Evolutionary conservation across 53 echinoderm and acorn worm species (phyloP), one percentile per base, ranked within the genome.

Genomic region (Pentamera pediparva): DNA sequence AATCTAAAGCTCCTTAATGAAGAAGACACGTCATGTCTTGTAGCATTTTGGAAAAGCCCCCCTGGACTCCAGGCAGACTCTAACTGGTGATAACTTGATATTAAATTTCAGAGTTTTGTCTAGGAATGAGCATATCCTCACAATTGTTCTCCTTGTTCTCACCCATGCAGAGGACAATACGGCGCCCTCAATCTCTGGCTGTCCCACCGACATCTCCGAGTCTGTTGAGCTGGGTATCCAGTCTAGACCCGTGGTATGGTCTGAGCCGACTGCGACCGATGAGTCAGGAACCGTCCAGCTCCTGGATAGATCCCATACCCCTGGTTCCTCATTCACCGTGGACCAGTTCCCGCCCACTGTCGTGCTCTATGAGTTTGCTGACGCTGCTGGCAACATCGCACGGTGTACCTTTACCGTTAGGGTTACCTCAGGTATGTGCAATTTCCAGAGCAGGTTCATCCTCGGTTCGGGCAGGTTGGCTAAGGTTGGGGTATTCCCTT

Each of bases 181-280:
- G n/a, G 35, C 64, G 25, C 79, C 79, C 7, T 40, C 62, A 8
- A 75, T 85, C 18, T 25, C 49, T 21, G 67, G 47, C 24, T 58
- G 67, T 60, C 67, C 67, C 18, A 17, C 5, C 29, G 57, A 83
- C 28, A 59, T 83, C 25, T 35, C 32, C 2, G 59, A 28, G n/a
- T 80, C 74, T 20, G 71, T 77, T 13, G 83, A 77, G 59, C 60
- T 70, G 4, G 83, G 83, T 24, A 71, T 30, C 15, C 47, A 6
- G 45, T 32, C 4, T 6, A 19, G 13, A 2, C 5, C 32, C 1
- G 76, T 82, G n/a, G 32, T 35, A 43, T 92, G 79, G 79, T 27
- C 45, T 17, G 92, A 92, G 41, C 92, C 92, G 7, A 74, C 76
- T 11, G 85, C 87, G 19, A 75, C 70, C 2, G 92, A 92, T 59